These are phyloP conservation scores for Eumacrocentrus americanus DNA, from an alignment of 2,888 invertebrate genomes.

Conservation along the genomic window DNA sequence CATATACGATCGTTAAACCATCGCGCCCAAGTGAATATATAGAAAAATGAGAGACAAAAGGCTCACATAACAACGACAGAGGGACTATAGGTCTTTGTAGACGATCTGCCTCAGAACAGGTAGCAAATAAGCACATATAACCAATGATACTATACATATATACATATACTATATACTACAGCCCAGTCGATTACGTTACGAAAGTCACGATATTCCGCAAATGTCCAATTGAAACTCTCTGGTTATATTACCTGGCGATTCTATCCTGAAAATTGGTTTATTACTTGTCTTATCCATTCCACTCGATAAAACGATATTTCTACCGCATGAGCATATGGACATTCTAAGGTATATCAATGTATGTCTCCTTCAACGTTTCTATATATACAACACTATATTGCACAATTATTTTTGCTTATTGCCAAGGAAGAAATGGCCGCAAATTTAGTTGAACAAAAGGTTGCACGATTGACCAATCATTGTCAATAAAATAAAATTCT, in stretches of 20 bases:
- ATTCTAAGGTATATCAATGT: no score
- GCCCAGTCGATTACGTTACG: conserved; percentile 24
- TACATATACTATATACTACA: background rate
- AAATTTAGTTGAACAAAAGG: no score
- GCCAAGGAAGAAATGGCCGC: no score
- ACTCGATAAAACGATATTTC: conserved; percentile 11
- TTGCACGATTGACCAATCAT: no score
- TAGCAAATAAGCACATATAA: background rate
- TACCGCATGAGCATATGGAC: conserved; percentile 9
- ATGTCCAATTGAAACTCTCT: conserved; percentile 39
- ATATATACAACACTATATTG: no score
- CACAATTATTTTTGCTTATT: no score
- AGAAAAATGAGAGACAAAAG: conserved; percentile 2
- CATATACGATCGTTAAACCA: conserved; percentile 44
- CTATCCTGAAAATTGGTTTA: conserved; percentile 47
- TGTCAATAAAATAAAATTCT: background rate
- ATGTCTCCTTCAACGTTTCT: no score
- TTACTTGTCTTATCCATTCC: conserved; percentile 40
- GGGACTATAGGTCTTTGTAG: conserved; percentile 30
- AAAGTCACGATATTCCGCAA: conserved; percentile 30
- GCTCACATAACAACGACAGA: background rate
- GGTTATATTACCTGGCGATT: conserved; percentile 40
- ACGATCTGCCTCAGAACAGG: background rate
- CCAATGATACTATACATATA: background rate
- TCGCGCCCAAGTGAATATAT: conserved; percentile 9